Percentiles rank a stretch among this genome's conserved stretches.
Evolutionary conservation across 2,888 invertebrate genomes (phyloP).

Genomic region (Philopedon plagiatum): DNA sequence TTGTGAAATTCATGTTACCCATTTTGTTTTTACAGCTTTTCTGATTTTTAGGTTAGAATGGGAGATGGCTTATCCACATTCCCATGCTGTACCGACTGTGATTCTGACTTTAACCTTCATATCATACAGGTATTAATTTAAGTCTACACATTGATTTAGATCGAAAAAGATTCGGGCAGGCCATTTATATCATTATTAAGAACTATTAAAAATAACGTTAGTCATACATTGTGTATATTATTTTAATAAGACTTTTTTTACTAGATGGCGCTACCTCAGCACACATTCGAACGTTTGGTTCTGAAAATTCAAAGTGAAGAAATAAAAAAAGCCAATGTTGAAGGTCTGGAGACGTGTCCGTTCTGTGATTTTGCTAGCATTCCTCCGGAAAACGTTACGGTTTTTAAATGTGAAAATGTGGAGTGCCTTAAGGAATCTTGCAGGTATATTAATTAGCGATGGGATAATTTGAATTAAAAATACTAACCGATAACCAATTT

Average conservation of each 20-base stretch:
- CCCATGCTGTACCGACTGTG: conserved; percentile 69
- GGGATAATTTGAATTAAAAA: no score
- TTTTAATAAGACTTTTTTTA: no score
- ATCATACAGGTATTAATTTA: conserved; percentile 61
- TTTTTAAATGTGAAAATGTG: conserved; percentile 72
- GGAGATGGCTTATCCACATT: conserved; percentile 68
- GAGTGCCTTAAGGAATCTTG: conserved; percentile 73
- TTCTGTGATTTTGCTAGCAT: conserved; percentile 73
- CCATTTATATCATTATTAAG: no score
- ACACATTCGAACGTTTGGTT: conserved; percentile 68
- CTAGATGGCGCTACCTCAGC: conserved; percentile 68
- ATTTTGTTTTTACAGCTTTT: not conserved
- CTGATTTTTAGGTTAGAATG: conserved; percentile 59
- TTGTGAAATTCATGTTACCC: no score
- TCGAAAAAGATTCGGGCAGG: no score
- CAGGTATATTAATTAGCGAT: conserved; percentile 57
- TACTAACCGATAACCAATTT: no score
- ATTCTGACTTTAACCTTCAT: conserved; percentile 65
- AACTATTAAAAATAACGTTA: no score
- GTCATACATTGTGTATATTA: no score
- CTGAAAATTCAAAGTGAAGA: conserved; percentile 71
- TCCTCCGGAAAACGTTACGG: conserved; percentile 61
- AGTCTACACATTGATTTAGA: no score
- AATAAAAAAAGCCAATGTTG: conserved; percentile 70
- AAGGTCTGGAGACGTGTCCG: conserved; percentile 72